phyloP scores from a whole-genome alignment of 2,888 invertebrate genomes.

The Torymus texanus region DNA sequence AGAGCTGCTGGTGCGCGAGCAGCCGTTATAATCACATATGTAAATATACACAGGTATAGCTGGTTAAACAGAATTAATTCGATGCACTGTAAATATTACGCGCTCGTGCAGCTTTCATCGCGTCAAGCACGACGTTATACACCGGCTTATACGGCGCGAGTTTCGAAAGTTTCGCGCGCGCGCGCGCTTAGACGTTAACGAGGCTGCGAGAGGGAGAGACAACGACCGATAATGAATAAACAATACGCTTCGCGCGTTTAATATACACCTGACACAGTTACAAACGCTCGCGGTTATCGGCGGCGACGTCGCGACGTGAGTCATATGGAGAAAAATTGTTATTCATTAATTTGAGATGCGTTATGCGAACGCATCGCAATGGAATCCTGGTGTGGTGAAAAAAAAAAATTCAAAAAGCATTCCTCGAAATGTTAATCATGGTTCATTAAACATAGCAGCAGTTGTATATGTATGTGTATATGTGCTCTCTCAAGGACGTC shows the following conservation, averaged over 20 bases:
- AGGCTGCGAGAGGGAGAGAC: not conserved
- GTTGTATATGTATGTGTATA: not conserved
- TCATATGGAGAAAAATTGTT: not conserved
- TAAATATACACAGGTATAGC: too few species aligned
- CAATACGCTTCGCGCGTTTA: not conserved
- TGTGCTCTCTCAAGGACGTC: conserved; percentile 18
- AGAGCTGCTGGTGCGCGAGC: too few species aligned
- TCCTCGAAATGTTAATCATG: conserved; percentile 29
- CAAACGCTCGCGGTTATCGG: not conserved
- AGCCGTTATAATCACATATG: too few species aligned
- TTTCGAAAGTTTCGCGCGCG: too few species aligned
- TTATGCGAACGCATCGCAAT: not conserved
- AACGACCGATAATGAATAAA: not conserved
- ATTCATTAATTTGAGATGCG: not conserved
- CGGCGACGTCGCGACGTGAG: not conserved
- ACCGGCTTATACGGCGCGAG: not conserved
- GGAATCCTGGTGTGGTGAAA: not conserved
- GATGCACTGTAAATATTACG: too few species aligned
- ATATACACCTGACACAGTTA: not conserved
- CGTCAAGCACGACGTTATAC: not conserved
- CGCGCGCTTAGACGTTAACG: too few species aligned
- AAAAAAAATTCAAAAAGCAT: not conserved
- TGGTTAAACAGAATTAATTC: too few species aligned
- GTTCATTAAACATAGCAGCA: conserved; percentile 5
- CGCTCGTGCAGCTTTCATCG: too few species aligned